Evolutionary conservation across 2,797 vertebrate species (phyloP).

Genomic region (Sebastes aleutianus): DNA sequence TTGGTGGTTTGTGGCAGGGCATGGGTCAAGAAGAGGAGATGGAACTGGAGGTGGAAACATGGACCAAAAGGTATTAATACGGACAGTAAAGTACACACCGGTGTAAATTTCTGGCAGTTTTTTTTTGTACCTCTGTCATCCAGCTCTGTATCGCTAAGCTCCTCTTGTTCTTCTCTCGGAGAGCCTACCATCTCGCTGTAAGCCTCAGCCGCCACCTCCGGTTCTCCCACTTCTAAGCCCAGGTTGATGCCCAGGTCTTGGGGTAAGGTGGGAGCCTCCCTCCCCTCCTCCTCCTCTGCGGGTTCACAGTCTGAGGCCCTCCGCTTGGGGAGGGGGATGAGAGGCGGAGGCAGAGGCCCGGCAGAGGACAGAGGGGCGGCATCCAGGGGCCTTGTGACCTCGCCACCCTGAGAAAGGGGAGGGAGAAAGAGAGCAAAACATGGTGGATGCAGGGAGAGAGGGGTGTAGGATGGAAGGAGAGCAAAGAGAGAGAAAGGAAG

Average conservation of each 20-base stretch:
- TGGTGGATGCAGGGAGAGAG: not conserved
- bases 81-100: not conserved
- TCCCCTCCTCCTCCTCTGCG: slow-evolving; percentile 80
- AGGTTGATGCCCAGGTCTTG: slow-evolving; percentile 65
- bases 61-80: not conserved
- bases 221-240: slow-evolving; percentile 61
- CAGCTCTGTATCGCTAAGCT: slow-evolving; percentile 55
- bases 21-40: slow-evolving; percentile 18
- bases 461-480: not conserved
- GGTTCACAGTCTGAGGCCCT: slow-evolving; percentile 73
- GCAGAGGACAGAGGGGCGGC: slow-evolving; percentile 47
- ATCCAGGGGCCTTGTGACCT: slow-evolving; percentile 82
- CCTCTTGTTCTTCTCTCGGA: slow-evolving; percentile 48
- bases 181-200: slow-evolving; percentile 75
- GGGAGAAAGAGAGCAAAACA: not conserved
- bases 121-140: slow-evolving; percentile 50
- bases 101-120: not conserved
- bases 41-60: slow-evolving; percentile 41
- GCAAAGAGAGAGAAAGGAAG: not conserved
- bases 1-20: slow-evolving; percentile 34
- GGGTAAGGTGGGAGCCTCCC: slow-evolving; percentile 77
- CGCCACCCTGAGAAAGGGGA: slow-evolving; percentile 80
- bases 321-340: slow-evolving; percentile 85
- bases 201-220: slow-evolving; percentile 81
- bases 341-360: slow-evolving; percentile 83